Percentiles rank a stretch among this genome's conserved stretches.
Conservation (phyloP, 1,140 invertebrate genomes). For the Spodoptera litura region DNA sequence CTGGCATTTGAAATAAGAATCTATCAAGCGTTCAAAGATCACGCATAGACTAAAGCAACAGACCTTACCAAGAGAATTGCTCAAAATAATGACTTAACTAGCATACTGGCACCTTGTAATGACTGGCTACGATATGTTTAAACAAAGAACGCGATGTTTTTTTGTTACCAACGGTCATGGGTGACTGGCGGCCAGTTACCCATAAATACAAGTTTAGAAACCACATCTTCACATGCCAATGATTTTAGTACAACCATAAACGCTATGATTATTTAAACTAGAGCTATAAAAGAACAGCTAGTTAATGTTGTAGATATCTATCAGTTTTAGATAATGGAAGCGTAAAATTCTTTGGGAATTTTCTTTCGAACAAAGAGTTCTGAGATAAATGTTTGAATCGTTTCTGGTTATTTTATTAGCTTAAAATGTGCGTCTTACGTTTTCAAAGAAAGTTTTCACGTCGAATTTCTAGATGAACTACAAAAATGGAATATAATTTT, state of each 20-base stretch:
- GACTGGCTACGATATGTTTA: slow-evolving; percentile 44
- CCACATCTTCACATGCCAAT: slow-evolving; percentile 48
- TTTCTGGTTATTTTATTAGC: neutral
- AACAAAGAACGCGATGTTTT: slow-evolving; percentile 48
- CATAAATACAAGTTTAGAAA: slow-evolving; percentile 37
- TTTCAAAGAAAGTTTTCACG: neutral
- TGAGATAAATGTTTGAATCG: neutral
- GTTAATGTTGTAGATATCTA: slow-evolving; percentile 40
- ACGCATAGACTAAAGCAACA: slow-evolving; percentile 25
- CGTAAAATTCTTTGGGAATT: slow-evolving; percentile 31
- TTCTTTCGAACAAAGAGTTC: slow-evolving; percentile 26
- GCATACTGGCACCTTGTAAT: slow-evolving; percentile 51
- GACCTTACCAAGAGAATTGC: slow-evolving; percentile 16
- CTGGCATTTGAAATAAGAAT: slow-evolving; percentile 26
- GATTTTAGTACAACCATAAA: slow-evolving; percentile 48
- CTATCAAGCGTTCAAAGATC: slow-evolving; percentile 17
- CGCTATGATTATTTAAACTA: slow-evolving; percentile 39
- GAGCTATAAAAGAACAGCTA: slow-evolving; percentile 42
- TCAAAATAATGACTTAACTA: slow-evolving; percentile 60
- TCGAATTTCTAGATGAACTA: too few relatives aligned
- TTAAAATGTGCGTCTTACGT: slow-evolving; percentile 10
- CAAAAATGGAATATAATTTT: too few relatives aligned
- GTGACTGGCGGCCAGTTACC: slow-evolving; percentile 45
- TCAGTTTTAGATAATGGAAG: slow-evolving; percentile 37
- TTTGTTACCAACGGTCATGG: slow-evolving; percentile 49